These are phyloP conservation scores for Cepphus grylle DNA, from an alignment of 2,113 vertebrate genomes.

Conservation along the genomic window DNA sequence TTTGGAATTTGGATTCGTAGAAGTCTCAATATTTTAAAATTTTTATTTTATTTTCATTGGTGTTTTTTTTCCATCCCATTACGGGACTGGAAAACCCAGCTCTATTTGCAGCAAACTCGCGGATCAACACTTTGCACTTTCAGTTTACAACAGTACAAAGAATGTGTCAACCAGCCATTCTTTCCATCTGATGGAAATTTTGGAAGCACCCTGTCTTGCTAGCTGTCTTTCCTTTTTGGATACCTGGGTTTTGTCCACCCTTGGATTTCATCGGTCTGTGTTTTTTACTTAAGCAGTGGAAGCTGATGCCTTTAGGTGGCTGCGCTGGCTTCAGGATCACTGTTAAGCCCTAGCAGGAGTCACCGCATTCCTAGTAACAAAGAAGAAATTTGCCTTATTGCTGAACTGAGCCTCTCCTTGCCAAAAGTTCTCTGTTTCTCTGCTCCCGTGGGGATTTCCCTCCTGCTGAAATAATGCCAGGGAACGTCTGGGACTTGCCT, in stretches of 20 bases:
- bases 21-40: accelerated
- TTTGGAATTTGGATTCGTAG: neutral
- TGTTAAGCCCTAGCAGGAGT: neutral
- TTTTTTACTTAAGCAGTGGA: neutral
- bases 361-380: neutral
- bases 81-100: neutral
- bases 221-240: neutral
- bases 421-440: neutral
- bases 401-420: neutral
- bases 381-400: neutral
- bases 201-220: neutral
- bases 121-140: neutral
- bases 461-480: neutral
- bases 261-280: neutral
- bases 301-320: neutral
- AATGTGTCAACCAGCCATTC: neutral
- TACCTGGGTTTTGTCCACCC: neutral
- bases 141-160: neutral
- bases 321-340: neutral
- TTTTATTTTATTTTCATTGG: neutral
- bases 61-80: neutral
- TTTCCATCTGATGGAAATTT: neutral
- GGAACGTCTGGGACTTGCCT: neutral
- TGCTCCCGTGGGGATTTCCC: neutral
- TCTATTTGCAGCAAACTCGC: accelerated